Conservation (phyloP, 2,888 invertebrate species). For the Cordilura impudica region DNA sequence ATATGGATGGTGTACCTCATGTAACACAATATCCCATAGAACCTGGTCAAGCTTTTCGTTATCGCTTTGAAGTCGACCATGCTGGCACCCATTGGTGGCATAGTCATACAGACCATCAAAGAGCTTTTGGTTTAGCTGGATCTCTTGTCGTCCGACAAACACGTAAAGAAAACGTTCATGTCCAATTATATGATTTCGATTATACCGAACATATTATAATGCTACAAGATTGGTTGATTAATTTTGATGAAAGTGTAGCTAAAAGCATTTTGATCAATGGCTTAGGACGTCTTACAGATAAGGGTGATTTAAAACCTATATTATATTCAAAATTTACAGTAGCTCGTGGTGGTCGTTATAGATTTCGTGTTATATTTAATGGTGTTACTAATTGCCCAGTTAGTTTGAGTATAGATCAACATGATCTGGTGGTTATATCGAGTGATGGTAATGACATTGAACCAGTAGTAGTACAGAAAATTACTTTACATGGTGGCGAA, state of each 20-base stretch:
- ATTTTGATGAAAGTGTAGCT: constrained; percentile 68
- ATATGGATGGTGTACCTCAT: constrained; percentile 75
- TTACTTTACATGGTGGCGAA: constrained; percentile 71
- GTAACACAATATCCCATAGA: constrained; percentile 75
- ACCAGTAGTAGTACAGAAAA: constrained; percentile 71
- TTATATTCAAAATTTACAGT: constrained; percentile 70
- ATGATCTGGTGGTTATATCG: constrained; percentile 70
- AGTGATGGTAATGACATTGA: constrained; percentile 74
- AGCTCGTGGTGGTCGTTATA: constrained; percentile 72
- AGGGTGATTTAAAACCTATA: constrained; percentile 62
- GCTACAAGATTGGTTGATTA: constrained; percentile 73
- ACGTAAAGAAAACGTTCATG: constrained; percentile 67
- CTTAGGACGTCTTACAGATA: constrained; percentile 68
- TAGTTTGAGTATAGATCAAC: constrained; percentile 71
- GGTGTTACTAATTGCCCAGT: constrained; percentile 74
- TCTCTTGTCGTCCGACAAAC: constrained; percentile 70
- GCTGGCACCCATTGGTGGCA: constrained; percentile 75
- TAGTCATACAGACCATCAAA: constrained; percentile 72
- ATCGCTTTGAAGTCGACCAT: constrained; percentile 72
- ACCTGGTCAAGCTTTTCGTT: constrained; percentile 73
- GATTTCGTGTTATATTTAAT: constrained; percentile 74
- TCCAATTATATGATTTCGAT: constrained; percentile 72
- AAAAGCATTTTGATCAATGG: constrained; percentile 73
- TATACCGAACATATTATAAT: constrained; percentile 71
- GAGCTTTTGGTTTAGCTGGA: constrained; percentile 72